Conservation (phyloP, 37 sponge, comb jelly and placozoan genomes). For the Dysidea cf. avara region DNA sequence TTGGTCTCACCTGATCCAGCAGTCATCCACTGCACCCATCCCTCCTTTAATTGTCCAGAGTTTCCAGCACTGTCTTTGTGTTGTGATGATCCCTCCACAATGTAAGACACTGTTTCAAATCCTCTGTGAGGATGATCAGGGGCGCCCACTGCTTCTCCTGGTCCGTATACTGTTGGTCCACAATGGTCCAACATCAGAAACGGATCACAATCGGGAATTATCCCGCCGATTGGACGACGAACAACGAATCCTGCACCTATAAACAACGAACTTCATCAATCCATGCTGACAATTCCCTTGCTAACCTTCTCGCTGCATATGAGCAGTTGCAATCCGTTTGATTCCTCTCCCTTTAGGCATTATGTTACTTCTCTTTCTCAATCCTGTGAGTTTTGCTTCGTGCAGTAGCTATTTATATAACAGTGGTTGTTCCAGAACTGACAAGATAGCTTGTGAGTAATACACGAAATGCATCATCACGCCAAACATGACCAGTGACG, state of each 20-base stretch:
- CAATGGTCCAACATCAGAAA: constrained; percentile 86
- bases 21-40: constrained; percentile 96
- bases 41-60: constrained; percentile 51
- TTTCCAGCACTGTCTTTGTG: constrained; percentile 83
- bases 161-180: constrained; percentile 64
- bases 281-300: no score
- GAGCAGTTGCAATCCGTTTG: constrained; percentile 44
- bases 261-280: no score
- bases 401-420: no score
- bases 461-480: no score
- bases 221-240: constrained; percentile 66
- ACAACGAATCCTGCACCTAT: constrained; percentile 71
- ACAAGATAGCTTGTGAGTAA: no score
- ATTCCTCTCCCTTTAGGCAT: constrained; percentile 43
- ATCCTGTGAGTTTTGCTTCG: no score
- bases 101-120: constrained; percentile 84
- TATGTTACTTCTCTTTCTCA: neutral
- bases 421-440: no score
- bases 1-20: constrained; percentile 83
- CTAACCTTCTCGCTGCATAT: constrained; percentile 64
- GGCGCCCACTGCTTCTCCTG: constrained; percentile 82
- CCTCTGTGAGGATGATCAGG: constrained; percentile 95
- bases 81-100: constrained; percentile 43
- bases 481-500: no score
- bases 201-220: constrained; percentile 58